Percentiles rank a stretch among this genome's conserved stretches.
Evolutionary conservation across 2,113 vertebrate species (phyloP).

Genomic region (Carollia perspicillata): DNA sequence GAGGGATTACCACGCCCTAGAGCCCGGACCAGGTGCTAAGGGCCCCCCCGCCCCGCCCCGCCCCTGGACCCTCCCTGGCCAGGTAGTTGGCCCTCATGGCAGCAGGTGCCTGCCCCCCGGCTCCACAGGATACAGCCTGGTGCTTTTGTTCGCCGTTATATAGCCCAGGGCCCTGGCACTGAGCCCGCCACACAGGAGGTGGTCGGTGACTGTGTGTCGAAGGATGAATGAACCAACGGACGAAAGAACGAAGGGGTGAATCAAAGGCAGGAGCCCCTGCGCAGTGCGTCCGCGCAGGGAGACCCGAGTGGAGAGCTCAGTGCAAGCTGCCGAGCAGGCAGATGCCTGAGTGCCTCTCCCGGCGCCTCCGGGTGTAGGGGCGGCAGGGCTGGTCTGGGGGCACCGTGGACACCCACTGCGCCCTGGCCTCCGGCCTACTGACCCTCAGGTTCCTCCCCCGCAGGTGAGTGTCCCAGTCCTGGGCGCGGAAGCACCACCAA

Average conservation of each 20-base stretch:
- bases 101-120: not conserved
- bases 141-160: too few species aligned
- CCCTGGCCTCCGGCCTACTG: not conserved
- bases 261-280: not conserved
- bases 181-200: not conserved
- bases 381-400: too few species aligned
- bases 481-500: conserved; percentile 72
- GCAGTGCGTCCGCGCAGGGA: not conserved
- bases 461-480: conserved; percentile 81
- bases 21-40: not conserved
- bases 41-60: not conserved
- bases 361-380: not conserved
- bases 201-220: not conserved
- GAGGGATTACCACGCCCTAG: not conserved
- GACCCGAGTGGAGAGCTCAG: not conserved
- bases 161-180: not conserved
- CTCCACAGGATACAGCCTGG: not conserved
- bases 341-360: rapidly evolving
- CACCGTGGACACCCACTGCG: rapidly evolving
- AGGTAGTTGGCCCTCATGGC: not conserved
- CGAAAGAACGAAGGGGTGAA: not conserved
- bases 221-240: too few species aligned
- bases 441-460: not conserved
- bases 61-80: not conserved
- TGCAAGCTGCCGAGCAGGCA: not conserved